These are phyloP conservation scores for Mormyrus hasselquistii DNA, from an alignment of 2,797 vertebrate genomes.

Conservation along the genomic window DNA sequence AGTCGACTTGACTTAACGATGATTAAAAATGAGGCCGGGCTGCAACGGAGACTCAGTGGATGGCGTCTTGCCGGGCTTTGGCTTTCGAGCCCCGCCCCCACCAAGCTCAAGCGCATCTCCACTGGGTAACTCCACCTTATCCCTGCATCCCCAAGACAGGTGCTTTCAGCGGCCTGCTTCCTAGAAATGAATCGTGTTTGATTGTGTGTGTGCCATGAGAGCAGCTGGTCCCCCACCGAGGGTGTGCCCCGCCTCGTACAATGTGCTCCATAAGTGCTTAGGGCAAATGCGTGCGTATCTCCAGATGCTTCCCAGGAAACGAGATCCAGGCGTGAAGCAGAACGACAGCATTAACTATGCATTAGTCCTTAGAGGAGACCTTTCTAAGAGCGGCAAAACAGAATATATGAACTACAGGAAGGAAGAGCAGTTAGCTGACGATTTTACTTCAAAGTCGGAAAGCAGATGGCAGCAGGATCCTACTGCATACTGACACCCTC, in stretches of 20 bases:
- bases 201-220: not conserved
- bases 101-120: not conserved
- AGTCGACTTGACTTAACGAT: not conserved
- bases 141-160: not conserved
- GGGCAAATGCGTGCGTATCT: not conserved
- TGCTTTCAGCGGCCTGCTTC: not conserved
- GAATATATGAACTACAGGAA: not conserved
- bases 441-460: conserved; percentile 6
- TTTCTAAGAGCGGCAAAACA: not conserved
- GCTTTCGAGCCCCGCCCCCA: not conserved
- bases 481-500: not conserved
- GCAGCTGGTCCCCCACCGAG: not conserved
- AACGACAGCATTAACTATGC: not conserved
- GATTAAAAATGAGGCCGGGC: not conserved
- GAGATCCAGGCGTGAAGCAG: not conserved
- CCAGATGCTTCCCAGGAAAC: not conserved
- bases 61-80: not conserved
- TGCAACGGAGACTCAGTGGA: not conserved
- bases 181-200: not conserved
- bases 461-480: conserved; percentile 4
- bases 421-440: not conserved
- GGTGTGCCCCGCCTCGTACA: not conserved
- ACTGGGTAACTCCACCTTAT: not conserved
- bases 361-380: not conserved
- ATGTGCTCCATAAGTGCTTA: not conserved